Conservation (phyloP, 2,888 invertebrate genomes). For the Platerodrilus igneus region DNA sequence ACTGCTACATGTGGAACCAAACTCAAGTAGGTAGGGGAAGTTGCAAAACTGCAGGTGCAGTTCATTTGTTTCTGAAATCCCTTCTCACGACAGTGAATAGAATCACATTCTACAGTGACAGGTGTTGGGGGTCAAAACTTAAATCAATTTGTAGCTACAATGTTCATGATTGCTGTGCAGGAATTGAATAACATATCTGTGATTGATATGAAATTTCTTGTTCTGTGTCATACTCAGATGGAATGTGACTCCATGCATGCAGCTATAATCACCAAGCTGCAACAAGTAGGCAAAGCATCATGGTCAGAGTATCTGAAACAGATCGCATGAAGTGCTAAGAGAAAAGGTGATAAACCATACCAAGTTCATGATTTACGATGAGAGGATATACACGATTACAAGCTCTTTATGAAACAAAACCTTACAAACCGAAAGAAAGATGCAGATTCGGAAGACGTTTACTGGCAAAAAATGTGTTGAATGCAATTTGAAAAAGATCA, state of each 20-base stretch:
- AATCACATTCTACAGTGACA: slow-evolving; percentile 30
- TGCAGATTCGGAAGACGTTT: slow-evolving; percentile 7
- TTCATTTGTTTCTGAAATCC: slow-evolving; percentile 26
- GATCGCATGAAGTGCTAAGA: slow-evolving; percentile 20
- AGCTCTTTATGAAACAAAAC: slow-evolving; percentile 3
- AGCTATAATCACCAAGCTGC: too few relatives aligned
- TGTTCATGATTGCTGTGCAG: slow-evolving; percentile 28
- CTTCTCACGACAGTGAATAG: slow-evolving; percentile 20
- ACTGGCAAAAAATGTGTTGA: slow-evolving; percentile 21
- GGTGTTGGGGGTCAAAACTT: slow-evolving; percentile 34
- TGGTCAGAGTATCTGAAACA: slow-evolving; percentile 26
- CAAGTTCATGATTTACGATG: slow-evolving; percentile 4
- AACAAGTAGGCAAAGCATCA: too few relatives aligned
- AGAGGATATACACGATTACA: slow-evolving; percentile 9
- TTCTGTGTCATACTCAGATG: slow-evolving; percentile 21
- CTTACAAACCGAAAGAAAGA: slow-evolving; percentile 13
- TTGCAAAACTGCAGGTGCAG: slow-evolving; percentile 25
- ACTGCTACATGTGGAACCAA: slow-evolving; percentile 32
- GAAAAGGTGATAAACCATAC: slow-evolving; percentile 21
- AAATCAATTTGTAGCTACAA: slow-evolving; percentile 29
- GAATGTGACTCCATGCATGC: slow-evolving; percentile 25
- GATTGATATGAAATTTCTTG: slow-evolving; percentile 30
- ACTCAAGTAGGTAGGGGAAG: slow-evolving; percentile 26
- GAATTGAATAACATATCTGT: slow-evolving; percentile 23
- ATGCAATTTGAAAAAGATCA: slow-evolving; percentile 12